Conservation (phyloP, 2,113 vertebrate species). For the Dromiciops gliroides region DNA sequence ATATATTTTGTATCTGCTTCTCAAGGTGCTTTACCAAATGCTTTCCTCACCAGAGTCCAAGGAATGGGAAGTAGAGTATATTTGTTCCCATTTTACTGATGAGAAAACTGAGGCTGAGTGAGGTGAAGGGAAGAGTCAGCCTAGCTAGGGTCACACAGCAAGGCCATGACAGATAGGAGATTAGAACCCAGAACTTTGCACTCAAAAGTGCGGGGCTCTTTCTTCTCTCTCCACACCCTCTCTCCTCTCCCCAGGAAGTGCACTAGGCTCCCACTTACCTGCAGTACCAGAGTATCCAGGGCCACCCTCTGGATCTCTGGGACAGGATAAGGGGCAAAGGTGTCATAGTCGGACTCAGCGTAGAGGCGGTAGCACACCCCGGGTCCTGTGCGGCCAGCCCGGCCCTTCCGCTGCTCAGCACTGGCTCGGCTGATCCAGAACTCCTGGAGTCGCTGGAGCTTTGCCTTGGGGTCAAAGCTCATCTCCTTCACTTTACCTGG, state of each 20-base stretch:
- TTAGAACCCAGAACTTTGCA: neutral
- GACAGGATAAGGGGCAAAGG: conserved; percentile 91
- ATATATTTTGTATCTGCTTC: too few relatives aligned
- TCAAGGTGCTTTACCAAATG: too few relatives aligned
- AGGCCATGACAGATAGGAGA: neutral
- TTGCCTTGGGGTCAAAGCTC: conserved; percentile 93
- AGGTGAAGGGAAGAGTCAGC: neutral
- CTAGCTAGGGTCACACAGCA: neutral
- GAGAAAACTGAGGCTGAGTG: neutral
- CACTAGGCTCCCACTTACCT: conserved; percentile 80
- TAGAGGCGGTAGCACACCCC: conserved; percentile 96
- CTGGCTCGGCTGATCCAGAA: conserved; percentile 98
- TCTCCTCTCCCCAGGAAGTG: fast-evolving
- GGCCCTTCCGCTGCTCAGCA: conserved; percentile 94
- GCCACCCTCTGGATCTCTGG: conserved; percentile 94
- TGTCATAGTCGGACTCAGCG: conserved; percentile 90
- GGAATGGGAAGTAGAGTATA: too few relatives aligned
- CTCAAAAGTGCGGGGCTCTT: too few relatives aligned
- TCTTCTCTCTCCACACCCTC: too few relatives aligned
- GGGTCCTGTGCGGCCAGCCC: conserved; percentile 92
- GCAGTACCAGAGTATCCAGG: conserved; percentile 90
- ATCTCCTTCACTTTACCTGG: conserved; percentile 97
- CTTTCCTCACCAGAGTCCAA: too few relatives aligned
- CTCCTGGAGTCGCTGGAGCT: conserved; percentile 94
- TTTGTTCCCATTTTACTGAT: neutral